These are phyloP conservation scores for Hypselothyrea guttata DNA, from an alignment of 2,888 invertebrate genomes.

Conservation along the genomic window DNA sequence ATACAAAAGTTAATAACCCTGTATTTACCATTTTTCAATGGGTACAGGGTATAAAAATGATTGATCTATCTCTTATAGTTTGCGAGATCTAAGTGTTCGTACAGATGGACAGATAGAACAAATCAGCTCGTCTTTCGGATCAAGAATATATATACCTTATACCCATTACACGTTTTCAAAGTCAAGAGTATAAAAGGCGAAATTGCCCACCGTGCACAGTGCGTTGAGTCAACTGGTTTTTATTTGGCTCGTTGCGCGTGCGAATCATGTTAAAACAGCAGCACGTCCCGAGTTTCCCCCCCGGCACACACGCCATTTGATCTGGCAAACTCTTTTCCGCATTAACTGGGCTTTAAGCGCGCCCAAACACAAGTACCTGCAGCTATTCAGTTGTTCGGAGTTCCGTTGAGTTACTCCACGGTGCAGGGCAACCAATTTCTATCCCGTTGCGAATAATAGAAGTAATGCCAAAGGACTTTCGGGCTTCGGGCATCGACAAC, in stretches of 20 bases:
- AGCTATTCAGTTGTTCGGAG: neutral
- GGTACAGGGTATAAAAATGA: no score
- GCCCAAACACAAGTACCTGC: constrained; percentile 14
- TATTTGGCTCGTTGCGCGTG: constrained; percentile 57
- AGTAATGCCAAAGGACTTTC: constrained; percentile 1
- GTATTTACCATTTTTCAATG: no score
- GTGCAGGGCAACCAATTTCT: constrained; percentile 5
- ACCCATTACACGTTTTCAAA: no score
- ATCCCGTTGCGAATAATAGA: constrained; percentile 23
- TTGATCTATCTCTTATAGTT: no score
- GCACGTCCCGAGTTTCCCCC: constrained; percentile 31
- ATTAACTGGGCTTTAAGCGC: constrained; percentile 33
- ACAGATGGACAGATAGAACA: no score
- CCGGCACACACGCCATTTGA: neutral
- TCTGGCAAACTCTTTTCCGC: constrained; percentile 7
- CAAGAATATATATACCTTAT: no score
- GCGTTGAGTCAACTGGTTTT: constrained; percentile 39
- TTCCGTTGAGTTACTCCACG: neutral
- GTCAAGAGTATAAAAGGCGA: no score
- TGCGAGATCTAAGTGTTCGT: no score
- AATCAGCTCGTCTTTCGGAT: no score
- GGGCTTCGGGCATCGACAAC: neutral
- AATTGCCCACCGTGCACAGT: no score
- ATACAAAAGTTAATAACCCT: no score
- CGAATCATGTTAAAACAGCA: constrained; percentile 61